Evolutionary conservation across 2,888 invertebrate species (phyloP), one percentile per base, ranked within the genome.

Genomic region (Erebia aethiops): DNA sequence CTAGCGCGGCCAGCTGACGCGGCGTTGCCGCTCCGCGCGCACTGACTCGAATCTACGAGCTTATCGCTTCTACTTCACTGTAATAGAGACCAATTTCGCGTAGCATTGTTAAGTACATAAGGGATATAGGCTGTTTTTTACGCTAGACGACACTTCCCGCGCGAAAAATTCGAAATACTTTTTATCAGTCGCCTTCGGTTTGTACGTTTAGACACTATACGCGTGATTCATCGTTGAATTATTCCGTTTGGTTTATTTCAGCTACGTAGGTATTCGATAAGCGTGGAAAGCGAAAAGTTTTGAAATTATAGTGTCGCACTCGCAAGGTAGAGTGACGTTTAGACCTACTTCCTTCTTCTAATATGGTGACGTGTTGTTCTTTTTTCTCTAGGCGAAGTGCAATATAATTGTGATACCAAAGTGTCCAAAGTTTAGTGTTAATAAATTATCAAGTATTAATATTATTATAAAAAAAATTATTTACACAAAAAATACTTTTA

Each of bases 91-190:
- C 63, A 87, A 73, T 84, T 79, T 89, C 79, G 86, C 82, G 70
- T 81, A 82, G 75, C 86, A 80, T 72, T 64, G 71, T 73, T 76
- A 81, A 86, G 89, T 92, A 91, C 84, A 91, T 92, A 92, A 90
- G 81, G 87, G 83, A 87, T 82, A 88, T 93, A 87, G 82, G 88
- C 85, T 89, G 85, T 92, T 92, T 60, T 80, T 77, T 82, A 84
- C 84, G 84, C 81, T 82, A 83, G 83, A 82, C 81, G 84, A 82
- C 83, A 85, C 88, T 90, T 92, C 88, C 90, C 92, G 92, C 93
- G 92, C 93, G 93, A 93, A 93, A 92, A 93, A 91, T 93, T 92
- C 88, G 91, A 92, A 92, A 88, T 88, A 86, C 82, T 88, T 89
- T 90, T 93, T 93, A 93, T 93, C 93, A 92, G 91, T 90, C 84